Base-by-base conservation (phyloP, 2,888 invertebrate genomes). In the Elgonia sp. region DNA sequence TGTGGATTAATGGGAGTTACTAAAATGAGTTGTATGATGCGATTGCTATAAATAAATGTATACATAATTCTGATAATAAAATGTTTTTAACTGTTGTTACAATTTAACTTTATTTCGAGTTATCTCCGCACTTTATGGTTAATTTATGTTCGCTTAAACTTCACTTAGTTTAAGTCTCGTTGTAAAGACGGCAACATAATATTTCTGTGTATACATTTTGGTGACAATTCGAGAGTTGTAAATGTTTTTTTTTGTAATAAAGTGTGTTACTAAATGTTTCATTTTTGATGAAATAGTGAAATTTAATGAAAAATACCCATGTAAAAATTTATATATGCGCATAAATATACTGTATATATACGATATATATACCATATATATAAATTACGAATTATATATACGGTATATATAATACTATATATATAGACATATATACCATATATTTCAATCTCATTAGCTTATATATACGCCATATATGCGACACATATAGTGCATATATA, bases 91-190 rank as follows among this genome's bases (percentile, higher is more conserved):
- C 16, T 21, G 46, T 50, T 50, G 63, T 76, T 63, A 63, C 42
- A 50, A 65, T 63, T 76, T 65, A 76, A 65, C 76, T 76, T 76
- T 65, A 65, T 76, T 76, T 76, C 46, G 63, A 62, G 65, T 62
- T 76, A 53, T 46, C 53, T 46, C 29, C 1, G 18, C 76, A 53
- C 29, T 76, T 76, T 46, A 63, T 53, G 50, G 50, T 63, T 76
- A 65, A 65, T 76, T 76, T 76, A 76, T 76, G 53, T 65, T 65
- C 76, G 42, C 46, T 76, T 76, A 65, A 76, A 76, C 53, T 76
- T 76, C 20, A 16, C 39, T 46, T 76, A 65, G 29, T 42, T 75
- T 60, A 75, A 62, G 63, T 76, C 29, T 42, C 18, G 42, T 46
- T 21, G 62, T 62, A 62, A 75, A 57, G 46, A 62, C 60, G 16